Percentiles rank a stretch among this genome's conserved stretches.
Evolutionary conservation across 2,888 invertebrate genomes (phyloP).

Genomic region (Ormyrus nitidulus): DNA sequence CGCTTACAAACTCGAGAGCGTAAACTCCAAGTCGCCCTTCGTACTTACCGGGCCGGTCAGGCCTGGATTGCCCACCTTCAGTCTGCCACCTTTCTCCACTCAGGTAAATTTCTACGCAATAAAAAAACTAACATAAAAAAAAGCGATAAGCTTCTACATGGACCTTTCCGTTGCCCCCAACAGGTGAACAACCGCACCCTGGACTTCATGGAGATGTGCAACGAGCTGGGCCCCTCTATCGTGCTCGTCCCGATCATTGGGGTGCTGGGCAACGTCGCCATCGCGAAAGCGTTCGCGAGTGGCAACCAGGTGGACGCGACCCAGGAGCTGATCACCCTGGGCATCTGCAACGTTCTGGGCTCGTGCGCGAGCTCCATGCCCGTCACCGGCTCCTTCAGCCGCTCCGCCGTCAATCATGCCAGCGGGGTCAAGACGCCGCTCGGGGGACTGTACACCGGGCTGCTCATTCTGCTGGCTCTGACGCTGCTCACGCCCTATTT

Average conservation of each 20-base stretch:
- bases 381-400: conserved; percentile 91
- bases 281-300: conserved; percentile 93
- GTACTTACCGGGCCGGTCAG: conserved; percentile 85
- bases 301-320: conserved; percentile 91
- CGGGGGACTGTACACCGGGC: conserved; percentile 89
- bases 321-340: conserved; percentile 91
- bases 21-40: conserved; percentile 80
- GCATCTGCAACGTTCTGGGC: conserved; percentile 89
- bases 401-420: conserved; percentile 96
- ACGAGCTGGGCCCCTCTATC: conserved; percentile 90
- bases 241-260: conserved; percentile 92
- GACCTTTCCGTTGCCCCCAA: neutral
- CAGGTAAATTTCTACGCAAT: conserved; percentile 62
- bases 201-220: conserved; percentile 83
- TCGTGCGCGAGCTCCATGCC: conserved; percentile 94
- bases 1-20: conserved; percentile 80
- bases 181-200: conserved; percentile 78
- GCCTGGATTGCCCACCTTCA: conserved; percentile 84
- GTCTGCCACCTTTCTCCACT: conserved; percentile 84
- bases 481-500: conserved; percentile 92
- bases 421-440: conserved; percentile 94
- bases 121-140: neutral
- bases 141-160: neutral
- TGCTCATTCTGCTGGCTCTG: conserved; percentile 88
- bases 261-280: conserved; percentile 95